Evolutionary conservation across 2,113 vertebrate species (phyloP), one percentile per base, ranked within the genome.

Genomic region (Misgurnus mizolepis): DNA sequence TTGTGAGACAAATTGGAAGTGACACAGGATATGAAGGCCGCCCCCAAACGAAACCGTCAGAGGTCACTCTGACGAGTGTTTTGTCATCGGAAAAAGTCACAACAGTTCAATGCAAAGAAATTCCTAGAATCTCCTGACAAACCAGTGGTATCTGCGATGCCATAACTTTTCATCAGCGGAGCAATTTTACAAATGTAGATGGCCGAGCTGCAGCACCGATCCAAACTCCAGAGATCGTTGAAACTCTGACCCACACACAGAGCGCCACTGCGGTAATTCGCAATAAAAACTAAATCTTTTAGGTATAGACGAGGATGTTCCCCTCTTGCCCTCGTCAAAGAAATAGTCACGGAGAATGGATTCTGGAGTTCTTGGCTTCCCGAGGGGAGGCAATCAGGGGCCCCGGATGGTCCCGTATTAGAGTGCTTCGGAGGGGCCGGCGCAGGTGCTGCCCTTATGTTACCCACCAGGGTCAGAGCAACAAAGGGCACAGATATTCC

Each of bases 371-470:
- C 55, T 80, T 67, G 66, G 1, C 6, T 50, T 88, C 92, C 86
- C 86, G 2, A n/a, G 85, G 85, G 89, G 89, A 61, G 83, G 86
- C 76, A 91, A 91, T 91, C 90, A 92, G 82, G 83, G 71, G 83
- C 80, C 75, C 87, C 85, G 85, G 89, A 89, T 88, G 86, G 80
- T 86, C 62, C 78, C 74, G 61, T 88, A 87, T 91, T 85, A 85
- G 87, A 82, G 84, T 86, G 85, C 83, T 83, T 82, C n/a, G 78
- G 69, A 80, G 81, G 82, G 76, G 80, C 73, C 82, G 83, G 76
- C 77, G 85, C 89, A 91, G 80, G 90, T 90, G 90, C 79, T 62
- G 79, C 49, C 78, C 83, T 53, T 82, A 79, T 69, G 75, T 34
- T 50, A 58, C 68, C 41, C 74, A 80, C 84, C 84, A 77, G 41